Evolutionary conservation across 2,888 invertebrate genomes (phyloP), one percentile per base, ranked within the genome.

Genomic region (Polydrusus pterygomalis): DNA sequence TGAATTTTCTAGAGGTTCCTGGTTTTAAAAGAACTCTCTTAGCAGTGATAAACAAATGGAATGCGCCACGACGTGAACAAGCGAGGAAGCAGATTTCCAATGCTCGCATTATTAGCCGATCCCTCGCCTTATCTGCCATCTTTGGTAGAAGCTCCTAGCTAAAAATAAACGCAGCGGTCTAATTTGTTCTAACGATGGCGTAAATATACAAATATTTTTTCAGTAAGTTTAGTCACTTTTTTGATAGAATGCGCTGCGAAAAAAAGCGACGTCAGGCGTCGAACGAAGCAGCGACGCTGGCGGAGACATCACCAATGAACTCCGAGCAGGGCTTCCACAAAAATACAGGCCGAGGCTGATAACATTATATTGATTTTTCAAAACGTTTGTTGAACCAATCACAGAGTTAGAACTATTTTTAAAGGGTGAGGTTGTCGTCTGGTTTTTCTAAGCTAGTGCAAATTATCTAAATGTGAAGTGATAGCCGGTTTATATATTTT

Each of bases 321-420:
- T 83, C 83, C 80, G 84, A 84, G 85, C 85, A 83, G 83, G 82
- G 85, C 83, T 85, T 86, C 84, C 84, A 86, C 87, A 88, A 88
- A 88, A 88, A 88, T 88, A 87, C 87, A 87, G 87, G 86, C 87
- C 86, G 87, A 87, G 87, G 86, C 87, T 87, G 87, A 87, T 90
- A 90, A 89, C 89, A 89, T 89, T 89, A 89, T 91, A 91, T 91
- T 91, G 91, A 91, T 91, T 91, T 91, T 91, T 91, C 90, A 87
- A 89, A 90, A 90, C 89, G 88, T 89, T 89, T 87, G 86, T 87
- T 87, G 87, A 88, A 88, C 88, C 88, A 88, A 88, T 88, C 87
- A 88, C 87, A 88, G 88, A 86, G 87, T 87, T 86, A 86, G 87
- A 86, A 88, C 87, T 88, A 88, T 88, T 88, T 88, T 88, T 88